Percentiles rank a stretch among this genome's conserved stretches.
Evolutionary conservation across 2,797 vertebrate species (phyloP).

Genomic region (Falco rusticolus): DNA sequence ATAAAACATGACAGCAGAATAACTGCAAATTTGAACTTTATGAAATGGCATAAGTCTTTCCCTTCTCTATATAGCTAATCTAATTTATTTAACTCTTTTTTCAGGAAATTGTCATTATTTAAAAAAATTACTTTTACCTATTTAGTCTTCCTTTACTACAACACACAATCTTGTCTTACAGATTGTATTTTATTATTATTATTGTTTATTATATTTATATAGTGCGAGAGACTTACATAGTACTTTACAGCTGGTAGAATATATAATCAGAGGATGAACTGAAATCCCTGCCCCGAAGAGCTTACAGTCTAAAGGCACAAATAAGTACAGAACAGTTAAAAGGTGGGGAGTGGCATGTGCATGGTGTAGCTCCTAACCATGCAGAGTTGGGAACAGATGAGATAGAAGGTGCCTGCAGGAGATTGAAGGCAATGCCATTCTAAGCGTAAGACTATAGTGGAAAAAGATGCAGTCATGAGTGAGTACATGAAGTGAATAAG

Average conservation of each 20-base stretch:
- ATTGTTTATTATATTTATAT: constrained; percentile 44
- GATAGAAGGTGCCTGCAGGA: not conserved
- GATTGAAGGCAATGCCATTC: not conserved
- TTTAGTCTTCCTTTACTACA: constrained; percentile 49
- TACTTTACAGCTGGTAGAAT: constrained; percentile 54
- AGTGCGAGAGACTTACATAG: constrained; percentile 11
- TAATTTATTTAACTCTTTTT: not conserved
- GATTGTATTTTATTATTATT: constrained; percentile 58
- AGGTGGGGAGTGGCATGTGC: not conserved
- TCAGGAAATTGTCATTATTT: not conserved
- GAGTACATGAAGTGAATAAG: not conserved
- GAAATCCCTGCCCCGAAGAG: constrained; percentile 66
- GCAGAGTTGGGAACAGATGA: not conserved
- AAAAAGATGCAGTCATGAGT: not conserved
- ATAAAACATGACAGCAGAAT: not conserved
- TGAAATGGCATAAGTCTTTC: not conserved
- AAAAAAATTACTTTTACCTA: not conserved
- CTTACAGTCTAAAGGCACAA: constrained; percentile 68
- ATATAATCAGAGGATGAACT: constrained; percentile 8
- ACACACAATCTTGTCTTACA: constrained; percentile 51
- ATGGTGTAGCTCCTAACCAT: not conserved
- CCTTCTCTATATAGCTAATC: not conserved
- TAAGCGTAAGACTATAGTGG: not conserved
- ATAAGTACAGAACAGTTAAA: not conserved
- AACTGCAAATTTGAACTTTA: not conserved